Percentiles rank a stretch among this genome's conserved stretches.
phyloP scores from a whole-genome alignment of 2,797 vertebrate species.

The Cichlasoma orientale region DNA sequence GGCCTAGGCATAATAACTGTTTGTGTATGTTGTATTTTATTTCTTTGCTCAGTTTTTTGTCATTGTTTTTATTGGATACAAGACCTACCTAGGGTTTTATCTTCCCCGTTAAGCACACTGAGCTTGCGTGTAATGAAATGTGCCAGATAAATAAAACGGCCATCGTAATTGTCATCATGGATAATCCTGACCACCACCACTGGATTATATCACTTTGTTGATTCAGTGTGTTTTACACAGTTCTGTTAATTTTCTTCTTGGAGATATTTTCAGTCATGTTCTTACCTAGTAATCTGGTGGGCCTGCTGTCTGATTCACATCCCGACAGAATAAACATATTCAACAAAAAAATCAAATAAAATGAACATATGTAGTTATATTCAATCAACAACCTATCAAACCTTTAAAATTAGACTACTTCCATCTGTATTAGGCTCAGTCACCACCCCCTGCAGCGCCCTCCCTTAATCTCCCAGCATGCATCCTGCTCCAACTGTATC shows the following conservation, averaged over 20 bases:
- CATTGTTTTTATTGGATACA: background rate
- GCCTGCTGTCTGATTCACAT: background rate
- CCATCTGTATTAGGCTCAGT: conserved; percentile 21
- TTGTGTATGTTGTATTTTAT: no score
- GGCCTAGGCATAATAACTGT: no score
- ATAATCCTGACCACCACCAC: background rate
- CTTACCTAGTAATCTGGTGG: background rate
- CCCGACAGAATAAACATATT: background rate
- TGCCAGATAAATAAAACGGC: background rate
- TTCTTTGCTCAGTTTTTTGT: background rate
- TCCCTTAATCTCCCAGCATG: conserved; percentile 54
- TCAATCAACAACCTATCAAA: background rate
- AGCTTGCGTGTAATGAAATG: background rate
- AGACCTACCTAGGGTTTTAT: background rate
- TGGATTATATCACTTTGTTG: no score
- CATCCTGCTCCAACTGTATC: conserved; percentile 37
- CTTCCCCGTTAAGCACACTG: background rate
- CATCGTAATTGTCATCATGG: background rate
- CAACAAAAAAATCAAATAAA: background rate
- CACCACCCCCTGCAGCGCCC: conserved; percentile 9
- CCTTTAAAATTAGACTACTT: background rate
- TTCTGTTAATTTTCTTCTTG: background rate
- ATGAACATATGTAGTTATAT: background rate
- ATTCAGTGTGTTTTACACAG: no score
- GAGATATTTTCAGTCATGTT: background rate